phyloP scores from a whole-genome alignment of 2,888 invertebrate species.

The Melanostoma scalare region DNA sequence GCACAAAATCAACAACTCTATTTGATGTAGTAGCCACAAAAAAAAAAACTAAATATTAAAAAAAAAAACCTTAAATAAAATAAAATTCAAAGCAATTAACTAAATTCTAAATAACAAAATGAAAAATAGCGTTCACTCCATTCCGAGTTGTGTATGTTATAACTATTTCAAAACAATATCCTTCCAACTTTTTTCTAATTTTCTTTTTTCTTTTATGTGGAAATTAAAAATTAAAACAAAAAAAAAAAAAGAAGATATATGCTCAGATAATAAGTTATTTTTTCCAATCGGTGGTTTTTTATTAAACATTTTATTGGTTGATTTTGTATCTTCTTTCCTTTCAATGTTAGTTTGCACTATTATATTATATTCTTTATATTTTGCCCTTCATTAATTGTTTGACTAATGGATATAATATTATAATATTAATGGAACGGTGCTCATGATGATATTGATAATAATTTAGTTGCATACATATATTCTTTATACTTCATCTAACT shows the following conservation, averaged over 20 bases:
- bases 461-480: constrained; percentile 57
- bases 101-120: constrained; percentile 21
- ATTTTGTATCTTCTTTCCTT: constrained; percentile 21
- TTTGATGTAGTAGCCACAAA: constrained; percentile 68
- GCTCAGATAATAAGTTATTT: constrained; percentile 25
- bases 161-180: constrained; percentile 31
- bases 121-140: constrained; percentile 38
- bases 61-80: constrained; percentile 9
- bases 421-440: constrained; percentile 63
- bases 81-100: constrained; percentile 37
- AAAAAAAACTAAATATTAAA: constrained; percentile 40
- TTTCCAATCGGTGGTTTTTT: constrained; percentile 38
- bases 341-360: constrained; percentile 70
- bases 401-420: constrained; percentile 49
- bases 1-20: constrained; percentile 51
- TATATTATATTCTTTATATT: constrained; percentile 42
- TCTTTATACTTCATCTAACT: constrained; percentile 36
- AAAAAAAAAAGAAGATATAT: neutral
- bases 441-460: constrained; percentile 61
- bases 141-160: constrained; percentile 66
- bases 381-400: constrained; percentile 67
- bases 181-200: constrained; percentile 22
- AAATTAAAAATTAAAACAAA: constrained; percentile 18
- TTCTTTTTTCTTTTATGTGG: constrained; percentile 26
- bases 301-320: constrained; percentile 11